Percentiles rank a stretch among this genome's conserved stretches.
Conservation (phyloP, 2,797 vertebrate species). For the Gallinago stenura region DNA sequence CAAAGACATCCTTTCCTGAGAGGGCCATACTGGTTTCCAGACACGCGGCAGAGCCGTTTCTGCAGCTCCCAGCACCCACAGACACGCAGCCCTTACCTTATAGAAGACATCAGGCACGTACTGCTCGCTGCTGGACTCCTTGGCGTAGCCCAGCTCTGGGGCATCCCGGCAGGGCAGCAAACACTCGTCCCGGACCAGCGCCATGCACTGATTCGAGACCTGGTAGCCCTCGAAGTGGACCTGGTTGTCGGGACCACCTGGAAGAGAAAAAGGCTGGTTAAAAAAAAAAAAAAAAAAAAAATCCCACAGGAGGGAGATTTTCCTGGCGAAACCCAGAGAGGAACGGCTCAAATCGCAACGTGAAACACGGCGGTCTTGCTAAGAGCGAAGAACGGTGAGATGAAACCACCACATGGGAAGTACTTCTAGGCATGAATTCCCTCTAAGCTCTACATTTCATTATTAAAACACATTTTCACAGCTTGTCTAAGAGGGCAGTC, state of each 20-base stretch:
- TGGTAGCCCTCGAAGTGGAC: slow-evolving; percentile 99
- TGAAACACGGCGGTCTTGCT: fast-evolving
- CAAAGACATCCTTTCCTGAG: neutral
- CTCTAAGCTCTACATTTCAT: neutral
- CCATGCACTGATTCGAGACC: slow-evolving; percentile 99
- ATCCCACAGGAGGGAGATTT: fast-evolving
- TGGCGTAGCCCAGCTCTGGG: slow-evolving; percentile 94
- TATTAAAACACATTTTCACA: neutral
- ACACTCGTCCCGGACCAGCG: slow-evolving; percentile 95
- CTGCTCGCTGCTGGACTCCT: slow-evolving; percentile 97
- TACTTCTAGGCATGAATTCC: neutral
- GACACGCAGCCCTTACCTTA: slow-evolving; percentile 83
- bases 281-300: no score
- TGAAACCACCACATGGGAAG: neutral
- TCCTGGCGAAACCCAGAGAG: fast-evolving
- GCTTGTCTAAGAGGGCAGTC: neutral
- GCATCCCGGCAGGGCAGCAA: slow-evolving; percentile 93
- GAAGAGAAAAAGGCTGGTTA: neutral
- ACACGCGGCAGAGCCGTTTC: neutral
- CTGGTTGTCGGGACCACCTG: slow-evolving; percentile 97
- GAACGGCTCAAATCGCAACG: fast-evolving
- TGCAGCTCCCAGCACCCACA: neutral
- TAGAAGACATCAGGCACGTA: slow-evolving; percentile 98
- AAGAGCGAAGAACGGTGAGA: fast-evolving
- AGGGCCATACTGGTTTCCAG: neutral